Percentiles rank a stretch among this genome's conserved stretches.
These are phyloP conservation scores for Amphiprion clarkii DNA, from an alignment of 2,797 vertebrate species.

Conservation along the genomic window DNA sequence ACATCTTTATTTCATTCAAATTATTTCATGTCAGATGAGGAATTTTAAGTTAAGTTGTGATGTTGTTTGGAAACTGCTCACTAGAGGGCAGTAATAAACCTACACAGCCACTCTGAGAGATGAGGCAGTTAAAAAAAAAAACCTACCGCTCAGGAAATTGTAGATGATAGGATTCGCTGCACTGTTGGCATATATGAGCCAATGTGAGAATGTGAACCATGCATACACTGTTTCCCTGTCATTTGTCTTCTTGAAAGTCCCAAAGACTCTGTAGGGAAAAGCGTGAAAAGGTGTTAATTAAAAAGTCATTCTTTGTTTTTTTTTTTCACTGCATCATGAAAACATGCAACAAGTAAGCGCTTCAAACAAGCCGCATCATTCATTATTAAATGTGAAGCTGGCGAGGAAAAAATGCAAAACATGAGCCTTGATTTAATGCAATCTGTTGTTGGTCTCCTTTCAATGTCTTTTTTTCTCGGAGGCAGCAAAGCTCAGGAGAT, in stretches of 20 bases:
- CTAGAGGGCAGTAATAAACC: conserved; percentile 66
- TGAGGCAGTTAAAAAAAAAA: not conserved
- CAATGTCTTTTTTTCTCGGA: not conserved
- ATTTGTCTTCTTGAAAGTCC: conserved; percentile 91
- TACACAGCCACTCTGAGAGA: not conserved
- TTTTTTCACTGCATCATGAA: not conserved
- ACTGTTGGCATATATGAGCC: conserved; percentile 98
- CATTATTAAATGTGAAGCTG: not conserved
- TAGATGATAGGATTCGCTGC: conserved; percentile 99
- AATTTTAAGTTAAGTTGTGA: not conserved
- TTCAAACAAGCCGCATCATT: not conserved
- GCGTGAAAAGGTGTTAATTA: not conserved
- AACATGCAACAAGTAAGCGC: not conserved
- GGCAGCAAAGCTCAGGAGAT: not conserved
- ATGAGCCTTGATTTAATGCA: not conserved
- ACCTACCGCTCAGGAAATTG: conserved; percentile 98
- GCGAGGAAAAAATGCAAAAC: not conserved
- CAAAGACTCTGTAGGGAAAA: conserved; percentile 89
- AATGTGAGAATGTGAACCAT: conserved; percentile 98
- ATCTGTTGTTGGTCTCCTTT: not conserved
- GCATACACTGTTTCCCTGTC: conserved; percentile 96
- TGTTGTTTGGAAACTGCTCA: conserved; percentile 51
- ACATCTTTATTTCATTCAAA: not conserved
- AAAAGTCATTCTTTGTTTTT: not conserved
- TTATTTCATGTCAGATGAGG: not conserved